Evolutionary conservation across 2,888 invertebrate species (phyloP).

Genomic region (Myopa tessellatipennis): DNA sequence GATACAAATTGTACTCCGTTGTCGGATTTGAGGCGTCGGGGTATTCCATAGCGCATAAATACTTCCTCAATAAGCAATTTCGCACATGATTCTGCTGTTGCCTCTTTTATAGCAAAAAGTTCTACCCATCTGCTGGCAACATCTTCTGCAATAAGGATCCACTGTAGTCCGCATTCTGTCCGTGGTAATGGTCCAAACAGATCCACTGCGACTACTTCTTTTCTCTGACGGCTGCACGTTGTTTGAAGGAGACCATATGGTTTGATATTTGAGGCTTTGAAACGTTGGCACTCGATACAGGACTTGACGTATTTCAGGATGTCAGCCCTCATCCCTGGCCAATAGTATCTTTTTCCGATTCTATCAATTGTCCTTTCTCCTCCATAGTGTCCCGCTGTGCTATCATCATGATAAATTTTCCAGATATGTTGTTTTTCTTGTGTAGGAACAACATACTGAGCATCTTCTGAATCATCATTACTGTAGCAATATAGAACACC

Average conservation of each 20-base stretch:
- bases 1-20: constrained; percentile 55
- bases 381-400: constrained; percentile 47
- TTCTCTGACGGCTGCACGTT: constrained; percentile 42
- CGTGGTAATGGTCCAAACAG: constrained; percentile 45
- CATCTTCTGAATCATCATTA: constrained; percentile 39
- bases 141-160: constrained; percentile 35
- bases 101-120: too few species aligned
- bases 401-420: constrained; percentile 43
- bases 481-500: constrained; percentile 5
- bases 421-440: constrained; percentile 36
- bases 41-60: too few species aligned
- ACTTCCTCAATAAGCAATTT: too few species aligned
- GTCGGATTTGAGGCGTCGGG: too few species aligned
- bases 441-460: constrained; percentile 38
- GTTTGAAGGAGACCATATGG: constrained; percentile 43
- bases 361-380: constrained; percentile 42
- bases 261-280: constrained; percentile 47
- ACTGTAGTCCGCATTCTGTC: constrained; percentile 59
- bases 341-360: too few species aligned
- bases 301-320: constrained; percentile 34
- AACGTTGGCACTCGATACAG: constrained; percentile 45
- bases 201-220: constrained; percentile 47
- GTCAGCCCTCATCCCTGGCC: too few species aligned
- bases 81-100: too few species aligned
- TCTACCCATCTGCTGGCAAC: too few species aligned